phyloP scores from a whole-genome alignment of 1,140 invertebrate genomes.

The Orius insidiosus region DNA sequence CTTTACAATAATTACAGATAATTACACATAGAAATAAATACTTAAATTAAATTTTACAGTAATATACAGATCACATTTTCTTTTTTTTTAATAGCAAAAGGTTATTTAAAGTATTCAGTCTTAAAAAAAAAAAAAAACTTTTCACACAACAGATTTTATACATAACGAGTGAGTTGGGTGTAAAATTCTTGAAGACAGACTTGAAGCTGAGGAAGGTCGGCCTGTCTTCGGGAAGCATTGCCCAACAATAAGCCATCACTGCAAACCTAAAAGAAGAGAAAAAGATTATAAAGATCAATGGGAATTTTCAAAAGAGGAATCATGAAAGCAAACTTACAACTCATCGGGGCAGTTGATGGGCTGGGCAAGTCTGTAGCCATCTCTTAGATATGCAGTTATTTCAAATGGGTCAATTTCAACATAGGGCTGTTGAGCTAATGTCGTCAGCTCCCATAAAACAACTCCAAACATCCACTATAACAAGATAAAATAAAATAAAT shows the following conservation, averaged over 20 bases:
- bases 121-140: no score
- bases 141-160: no score
- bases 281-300: no score
- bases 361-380: constrained; percentile 76
- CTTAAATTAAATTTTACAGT: no score
- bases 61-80: no score
- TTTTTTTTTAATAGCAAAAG: no score
- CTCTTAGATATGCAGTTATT: constrained; percentile 67
- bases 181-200: constrained; percentile 79
- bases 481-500: constrained; percentile 2
- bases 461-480: constrained; percentile 87
- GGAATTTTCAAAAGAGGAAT: constrained; percentile 2
- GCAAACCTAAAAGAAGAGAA: constrained; percentile 47
- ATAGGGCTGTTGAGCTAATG: constrained; percentile 72
- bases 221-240: constrained; percentile 52
- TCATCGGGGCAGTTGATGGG: constrained; percentile 91
- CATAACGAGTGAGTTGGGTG: constrained; percentile 60
- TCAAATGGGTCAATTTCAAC: constrained; percentile 85
- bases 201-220: constrained; percentile 68
- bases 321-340: constrained; percentile 47
- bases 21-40: no score
- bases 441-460: constrained; percentile 85
- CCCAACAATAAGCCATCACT: constrained; percentile 85
- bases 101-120: no score
- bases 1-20: no score